phyloP scores from a whole-genome alignment of 2,113 vertebrate species.

The Dicaeum eximium region DNA sequence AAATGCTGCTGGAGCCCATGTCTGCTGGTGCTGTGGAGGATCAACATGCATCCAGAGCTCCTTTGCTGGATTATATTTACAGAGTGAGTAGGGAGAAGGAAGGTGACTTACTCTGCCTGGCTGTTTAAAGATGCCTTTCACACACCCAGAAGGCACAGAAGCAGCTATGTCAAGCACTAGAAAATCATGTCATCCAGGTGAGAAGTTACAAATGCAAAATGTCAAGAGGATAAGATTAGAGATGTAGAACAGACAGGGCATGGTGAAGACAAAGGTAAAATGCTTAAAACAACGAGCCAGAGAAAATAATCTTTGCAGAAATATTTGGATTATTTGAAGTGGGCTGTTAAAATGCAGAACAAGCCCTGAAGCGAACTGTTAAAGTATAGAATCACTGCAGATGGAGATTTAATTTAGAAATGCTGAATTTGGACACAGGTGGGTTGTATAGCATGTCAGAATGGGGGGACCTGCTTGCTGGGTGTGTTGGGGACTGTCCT shows the following conservation, averaged over 20 bases:
- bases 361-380: background rate
- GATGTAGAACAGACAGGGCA: background rate
- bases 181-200: background rate
- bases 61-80: conserved; percentile 94
- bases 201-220: background rate
- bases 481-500: background rate
- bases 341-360: background rate
- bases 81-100: conserved; percentile 78
- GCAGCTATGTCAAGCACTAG: background rate
- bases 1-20: conserved; percentile 85
- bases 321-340: background rate
- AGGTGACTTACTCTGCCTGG: background rate
- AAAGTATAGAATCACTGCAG: background rate
- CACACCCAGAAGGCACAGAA: background rate
- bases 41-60: conserved; percentile 76
- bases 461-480: rapidly evolving
- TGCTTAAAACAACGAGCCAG: rapidly evolving
- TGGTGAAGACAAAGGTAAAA: background rate
- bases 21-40: conserved; percentile 82
- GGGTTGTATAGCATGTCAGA: background rate
- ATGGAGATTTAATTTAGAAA: background rate
- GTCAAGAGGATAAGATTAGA: background rate
- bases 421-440: rapidly evolving
- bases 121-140: background rate
- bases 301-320: background rate